Percentiles rank a stretch among this genome's conserved stretches.
These are phyloP conservation scores for Macrosteles quadrilineatus DNA, from an alignment of 1,140 invertebrate genomes.

Conservation along the genomic window DNA sequence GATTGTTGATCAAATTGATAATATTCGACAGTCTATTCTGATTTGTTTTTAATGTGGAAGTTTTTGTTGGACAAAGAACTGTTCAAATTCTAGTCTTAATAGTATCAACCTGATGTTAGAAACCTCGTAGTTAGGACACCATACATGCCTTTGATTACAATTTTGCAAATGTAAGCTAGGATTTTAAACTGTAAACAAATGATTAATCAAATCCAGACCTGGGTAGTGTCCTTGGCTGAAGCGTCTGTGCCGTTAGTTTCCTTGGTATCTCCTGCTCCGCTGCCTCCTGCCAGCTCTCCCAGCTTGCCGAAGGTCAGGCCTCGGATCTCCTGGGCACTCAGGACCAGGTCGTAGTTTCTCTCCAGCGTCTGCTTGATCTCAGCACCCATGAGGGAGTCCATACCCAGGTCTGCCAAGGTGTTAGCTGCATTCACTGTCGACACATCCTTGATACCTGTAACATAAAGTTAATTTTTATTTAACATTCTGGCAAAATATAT, in stretches of 20 bases:
- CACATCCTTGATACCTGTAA: conserved; percentile 70
- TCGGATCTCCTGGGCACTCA: conserved; percentile 90
- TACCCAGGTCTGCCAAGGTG: conserved; percentile 88
- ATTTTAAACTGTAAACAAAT: no score
- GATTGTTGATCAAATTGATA: no score
- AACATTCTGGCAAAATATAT: not conserved
- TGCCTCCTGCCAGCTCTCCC: conserved; percentile 58
- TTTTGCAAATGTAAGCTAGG: no score
- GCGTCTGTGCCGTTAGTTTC: conserved; percentile 21
- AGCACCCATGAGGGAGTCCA: conserved; percentile 97
- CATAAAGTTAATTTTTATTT: not conserved
- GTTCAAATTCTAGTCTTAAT: no score
- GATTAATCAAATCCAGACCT: no score
- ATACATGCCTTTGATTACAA: no score
- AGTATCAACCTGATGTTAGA: no score
- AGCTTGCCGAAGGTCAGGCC: conserved; percentile 74
- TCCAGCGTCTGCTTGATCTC: conserved; percentile 97
- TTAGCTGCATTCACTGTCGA: conserved; percentile 70
- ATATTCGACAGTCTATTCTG: no score
- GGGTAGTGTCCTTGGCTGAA: not conserved
- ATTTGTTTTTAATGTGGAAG: no score
- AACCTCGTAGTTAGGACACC: no score
- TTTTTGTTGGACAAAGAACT: no score
- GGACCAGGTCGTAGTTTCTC: conserved; percentile 83
- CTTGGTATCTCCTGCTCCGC: conserved; percentile 41